phyloP scores from a whole-genome alignment of 2,797 vertebrate genomes.

The Protonibea diacanthus region DNA sequence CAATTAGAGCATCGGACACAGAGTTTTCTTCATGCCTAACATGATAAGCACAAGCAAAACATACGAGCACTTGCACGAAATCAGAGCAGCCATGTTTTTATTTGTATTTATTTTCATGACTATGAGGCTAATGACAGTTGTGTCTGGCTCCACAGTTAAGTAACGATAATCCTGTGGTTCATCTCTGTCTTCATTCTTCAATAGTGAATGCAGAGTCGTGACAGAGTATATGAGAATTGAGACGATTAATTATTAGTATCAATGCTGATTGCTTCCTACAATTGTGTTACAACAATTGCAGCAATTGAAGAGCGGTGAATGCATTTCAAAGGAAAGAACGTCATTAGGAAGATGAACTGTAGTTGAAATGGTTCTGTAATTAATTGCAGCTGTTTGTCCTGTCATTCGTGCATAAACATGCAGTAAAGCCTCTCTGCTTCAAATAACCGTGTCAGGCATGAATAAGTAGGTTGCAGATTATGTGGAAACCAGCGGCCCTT shows the following conservation, averaged over 20 bases:
- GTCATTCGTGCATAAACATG: conserved; percentile 28
- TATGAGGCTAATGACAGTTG: neutral
- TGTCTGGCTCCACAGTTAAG: conserved; percentile 16
- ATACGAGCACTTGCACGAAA: neutral
- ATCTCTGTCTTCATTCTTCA: neutral
- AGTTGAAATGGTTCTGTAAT: neutral
- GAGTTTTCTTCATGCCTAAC: neutral
- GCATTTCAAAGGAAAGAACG: conserved; percentile 1
- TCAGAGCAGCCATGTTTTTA: neutral
- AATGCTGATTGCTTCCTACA: neutral
- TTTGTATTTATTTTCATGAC: neutral
- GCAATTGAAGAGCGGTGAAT: neutral
- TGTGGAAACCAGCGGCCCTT: conserved; percentile 38
- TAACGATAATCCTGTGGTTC: neutral
- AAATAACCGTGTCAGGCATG: conserved; percentile 16
- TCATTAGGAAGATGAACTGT: neutral
- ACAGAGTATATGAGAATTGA: neutral
- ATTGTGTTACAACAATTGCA: neutral
- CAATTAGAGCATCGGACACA: neutral
- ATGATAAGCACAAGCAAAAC: neutral
- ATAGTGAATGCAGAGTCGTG: neutral
- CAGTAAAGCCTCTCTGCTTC: conserved; percentile 10
- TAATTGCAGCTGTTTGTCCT: conserved; percentile 28
- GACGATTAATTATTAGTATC: neutral
- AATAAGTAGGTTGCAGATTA: conserved; percentile 51